Evolutionary conservation across 1,140 invertebrate genomes (phyloP).

Genomic region (Eufriesea mexicana): DNA sequence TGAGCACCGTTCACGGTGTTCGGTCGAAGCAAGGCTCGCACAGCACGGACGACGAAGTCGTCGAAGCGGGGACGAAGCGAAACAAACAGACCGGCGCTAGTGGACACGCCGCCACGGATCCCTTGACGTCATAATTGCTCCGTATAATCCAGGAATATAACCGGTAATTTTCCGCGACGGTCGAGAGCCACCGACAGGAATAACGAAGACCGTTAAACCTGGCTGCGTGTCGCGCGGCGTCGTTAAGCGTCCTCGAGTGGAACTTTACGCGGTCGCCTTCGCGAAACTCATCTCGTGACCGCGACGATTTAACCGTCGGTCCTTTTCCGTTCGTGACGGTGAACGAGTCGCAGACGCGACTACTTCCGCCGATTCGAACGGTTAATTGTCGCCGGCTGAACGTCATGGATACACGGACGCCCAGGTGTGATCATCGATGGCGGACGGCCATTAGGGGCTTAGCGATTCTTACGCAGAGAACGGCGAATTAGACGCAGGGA

Average conservation of each 20-base stretch:
- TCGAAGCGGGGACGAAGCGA: not conserved
- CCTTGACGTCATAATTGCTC: conserved; percentile 64
- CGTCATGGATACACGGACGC: not conserved
- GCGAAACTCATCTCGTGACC: conserved; percentile 58
- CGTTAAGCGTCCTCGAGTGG: conserved; percentile 54
- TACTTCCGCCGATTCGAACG: conserved; percentile 54
- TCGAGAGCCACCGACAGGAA: conserved; percentile 42
- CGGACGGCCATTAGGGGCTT: not conserved
- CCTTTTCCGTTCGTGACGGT: conserved; percentile 30
- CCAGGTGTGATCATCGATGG: not conserved
- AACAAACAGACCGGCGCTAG: not conserved
- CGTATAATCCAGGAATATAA: conserved; percentile 56
- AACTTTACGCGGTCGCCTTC: conserved; percentile 49
- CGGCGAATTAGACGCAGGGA: not conserved
- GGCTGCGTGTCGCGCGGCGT: conserved; percentile 58
- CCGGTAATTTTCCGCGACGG: conserved; percentile 63
- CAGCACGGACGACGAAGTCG: not conserved
- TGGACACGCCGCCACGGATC: not conserved
- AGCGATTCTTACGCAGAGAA: not conserved
- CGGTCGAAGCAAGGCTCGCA: not conserved
- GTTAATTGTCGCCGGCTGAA: conserved; percentile 48
- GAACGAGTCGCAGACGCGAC: conserved; percentile 36
- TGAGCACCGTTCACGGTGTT: not conserved
- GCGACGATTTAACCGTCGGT: conserved; percentile 62
- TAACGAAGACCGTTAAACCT: conserved; percentile 72